Evolutionary conservation across 2,888 invertebrate species (phyloP), one percentile per base, ranked within the genome.

Genomic region (Hydraecia micacea): DNA sequence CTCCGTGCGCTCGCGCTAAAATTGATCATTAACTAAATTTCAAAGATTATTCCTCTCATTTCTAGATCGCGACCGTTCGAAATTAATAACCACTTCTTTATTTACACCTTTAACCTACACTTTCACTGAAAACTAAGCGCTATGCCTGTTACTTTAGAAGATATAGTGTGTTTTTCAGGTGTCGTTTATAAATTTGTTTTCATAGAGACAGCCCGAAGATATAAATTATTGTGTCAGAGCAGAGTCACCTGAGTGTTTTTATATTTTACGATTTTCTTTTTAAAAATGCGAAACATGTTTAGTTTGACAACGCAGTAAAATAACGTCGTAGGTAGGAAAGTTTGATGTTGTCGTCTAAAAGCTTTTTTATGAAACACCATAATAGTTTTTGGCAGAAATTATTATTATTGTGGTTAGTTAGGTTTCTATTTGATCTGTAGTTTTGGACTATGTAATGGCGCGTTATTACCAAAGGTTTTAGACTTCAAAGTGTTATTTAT

Each of bases 211-310:
- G 86, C 84, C 89, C 79, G 77, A 80, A 90, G 91, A 89, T 91
- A 93, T 94, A 93, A 94, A 95, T 94, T 91, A 91, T 83, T 75
- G 84, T 92, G 92, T 92, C 92, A 91, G 79, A 89, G 72, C 18
- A 65, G 73, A 91, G 91, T 93, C 95, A 95, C 95, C 95, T 95
- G 95, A 92, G 91, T 91, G 93, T 91, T 92, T 91, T 92, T 87
- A 92, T 93, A 91, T 92, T 94, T 93, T 84, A 89, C 90, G 90
- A 89, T 83, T 72, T 88, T 87, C 81, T 90, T 90, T 89, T 91
- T 90, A 91, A 91, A 92, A 92, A 93, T 90, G 90, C 84, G 86
- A 90, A 92, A 91, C 90, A 88, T 88, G 87, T 91, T 91, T 88
- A 84, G 87, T 90, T 89, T 90, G 91, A 92, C 91, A 91, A 83